phyloP scores from a whole-genome alignment of 1,140 invertebrate genomes.

The Cherax quadricarinatus region DNA sequence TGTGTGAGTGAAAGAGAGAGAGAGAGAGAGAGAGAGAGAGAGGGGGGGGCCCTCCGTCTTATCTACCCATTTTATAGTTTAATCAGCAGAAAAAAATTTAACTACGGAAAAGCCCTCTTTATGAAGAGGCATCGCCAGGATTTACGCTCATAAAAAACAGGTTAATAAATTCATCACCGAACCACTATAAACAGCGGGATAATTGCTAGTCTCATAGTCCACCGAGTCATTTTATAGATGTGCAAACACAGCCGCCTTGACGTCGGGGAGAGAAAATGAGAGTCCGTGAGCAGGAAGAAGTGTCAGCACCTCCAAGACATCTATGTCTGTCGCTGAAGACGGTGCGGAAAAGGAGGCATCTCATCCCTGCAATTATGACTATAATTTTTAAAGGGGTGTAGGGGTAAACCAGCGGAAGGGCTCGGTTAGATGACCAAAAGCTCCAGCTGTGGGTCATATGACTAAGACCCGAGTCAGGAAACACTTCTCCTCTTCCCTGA shows the following conservation, averaged over 20 bases:
- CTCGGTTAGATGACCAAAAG: no score
- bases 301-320: background rate
- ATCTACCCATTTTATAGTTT: constrained; percentile 22
- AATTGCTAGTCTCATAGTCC: constrained; percentile 24
- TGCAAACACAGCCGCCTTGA: background rate
- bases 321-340: background rate
- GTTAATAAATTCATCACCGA: constrained; percentile 43
- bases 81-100: constrained; percentile 32
- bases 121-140: background rate
- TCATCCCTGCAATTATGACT: no score
- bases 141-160: background rate
- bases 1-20: no score
- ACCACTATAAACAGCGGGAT: constrained; percentile 24
- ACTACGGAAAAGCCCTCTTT: constrained; percentile 26
- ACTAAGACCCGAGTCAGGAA: no score
- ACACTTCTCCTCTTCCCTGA: no score
- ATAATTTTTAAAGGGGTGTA: no score
- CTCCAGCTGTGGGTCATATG: no score
- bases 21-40: no score
- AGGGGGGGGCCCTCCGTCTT: background rate
- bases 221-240: constrained; percentile 21
- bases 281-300: background rate
- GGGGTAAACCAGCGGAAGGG: no score
- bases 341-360: no score
- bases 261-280: constrained; percentile 6